Evolutionary conservation across 2,888 invertebrate species (phyloP).

Genomic region (Proisotoma minuta): DNA sequence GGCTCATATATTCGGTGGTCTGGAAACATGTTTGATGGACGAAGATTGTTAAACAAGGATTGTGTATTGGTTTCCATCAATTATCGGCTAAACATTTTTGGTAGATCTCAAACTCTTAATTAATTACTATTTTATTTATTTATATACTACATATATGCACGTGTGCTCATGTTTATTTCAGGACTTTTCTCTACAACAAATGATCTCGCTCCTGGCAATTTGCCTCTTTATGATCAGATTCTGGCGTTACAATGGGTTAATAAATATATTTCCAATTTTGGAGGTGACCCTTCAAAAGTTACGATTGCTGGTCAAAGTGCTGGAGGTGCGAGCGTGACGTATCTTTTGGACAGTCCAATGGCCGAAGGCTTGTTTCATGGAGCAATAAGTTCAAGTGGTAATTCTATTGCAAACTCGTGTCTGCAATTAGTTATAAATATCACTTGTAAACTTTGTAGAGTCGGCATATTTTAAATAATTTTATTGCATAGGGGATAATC

Average conservation of each 20-base stretch:
- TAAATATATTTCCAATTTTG: slow-evolving; percentile 11
- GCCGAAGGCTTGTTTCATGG: slow-evolving; percentile 1
- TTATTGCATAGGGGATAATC: slow-evolving; percentile 8
- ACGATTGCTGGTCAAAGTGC: slow-evolving; percentile 21
- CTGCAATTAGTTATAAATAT: no score
- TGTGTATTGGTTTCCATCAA: slow-evolving; percentile 64
- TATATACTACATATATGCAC: background rate
- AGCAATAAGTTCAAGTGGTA: slow-evolving; percentile 15
- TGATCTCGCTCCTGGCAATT: slow-evolving; percentile 18
- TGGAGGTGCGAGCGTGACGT: slow-evolving; percentile 15
- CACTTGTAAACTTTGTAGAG: no score
- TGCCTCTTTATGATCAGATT: slow-evolving; percentile 13
- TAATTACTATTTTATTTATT: no score
- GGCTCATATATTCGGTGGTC: slow-evolving; percentile 20
- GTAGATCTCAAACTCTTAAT: slow-evolving; percentile 41
- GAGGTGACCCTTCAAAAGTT: slow-evolving; percentile 16
- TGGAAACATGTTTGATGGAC: slow-evolving; percentile 16
- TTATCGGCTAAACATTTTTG: slow-evolving; percentile 66
- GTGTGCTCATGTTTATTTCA: background rate
- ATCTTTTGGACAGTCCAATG: slow-evolving; percentile 16
- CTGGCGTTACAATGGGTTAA: slow-evolving; percentile 16
- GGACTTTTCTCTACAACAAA: slow-evolving; percentile 17
- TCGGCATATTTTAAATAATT: no score
- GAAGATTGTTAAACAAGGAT: slow-evolving; percentile 61
- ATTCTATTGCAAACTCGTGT: no score